Percentiles rank a stretch among this genome's conserved stretches.
phyloP scores from a whole-genome alignment of 2,797 vertebrate genomes.

The Syndactyla subalaris region DNA sequence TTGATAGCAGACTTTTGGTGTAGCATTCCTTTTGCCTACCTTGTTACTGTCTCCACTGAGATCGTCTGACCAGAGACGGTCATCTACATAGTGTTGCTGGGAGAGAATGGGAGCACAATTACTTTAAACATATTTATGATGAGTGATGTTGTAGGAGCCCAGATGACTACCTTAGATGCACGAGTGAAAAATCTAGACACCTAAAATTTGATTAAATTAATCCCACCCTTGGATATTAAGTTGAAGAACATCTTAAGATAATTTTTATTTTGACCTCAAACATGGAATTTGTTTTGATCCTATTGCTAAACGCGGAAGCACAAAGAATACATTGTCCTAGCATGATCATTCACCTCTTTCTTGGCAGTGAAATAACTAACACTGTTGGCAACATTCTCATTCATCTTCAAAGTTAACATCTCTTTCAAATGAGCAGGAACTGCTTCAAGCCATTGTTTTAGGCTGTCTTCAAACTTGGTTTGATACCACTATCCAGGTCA shows the following conservation, averaged over 20 bases:
- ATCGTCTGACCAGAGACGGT: background rate
- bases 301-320: constrained; percentile 20
- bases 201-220: background rate
- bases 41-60: background rate
- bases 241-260: background rate
- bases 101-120: background rate
- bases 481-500: background rate
- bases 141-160: background rate
- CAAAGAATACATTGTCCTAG: constrained; percentile 13
- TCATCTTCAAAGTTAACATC: constrained; percentile 35
- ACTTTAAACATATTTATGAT: background rate
- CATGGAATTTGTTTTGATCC: constrained; percentile 7
- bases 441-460: constrained; percentile 39
- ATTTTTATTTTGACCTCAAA: constrained; percentile 3
- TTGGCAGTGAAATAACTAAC: constrained; percentile 16
- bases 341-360: constrained; percentile 28
- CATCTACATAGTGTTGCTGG: background rate
- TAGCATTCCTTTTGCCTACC: background rate
- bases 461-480: constrained; percentile 17
- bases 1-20: background rate
- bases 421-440: constrained; percentile 46
- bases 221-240: background rate
- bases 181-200: background rate
- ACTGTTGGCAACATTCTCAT: background rate
- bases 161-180: background rate